A percentile compares a stretch with the other conserved stretches of the same genome.
Conservation (phyloP, 2,797 vertebrate genomes). For the Acanthornis magna region DNA sequence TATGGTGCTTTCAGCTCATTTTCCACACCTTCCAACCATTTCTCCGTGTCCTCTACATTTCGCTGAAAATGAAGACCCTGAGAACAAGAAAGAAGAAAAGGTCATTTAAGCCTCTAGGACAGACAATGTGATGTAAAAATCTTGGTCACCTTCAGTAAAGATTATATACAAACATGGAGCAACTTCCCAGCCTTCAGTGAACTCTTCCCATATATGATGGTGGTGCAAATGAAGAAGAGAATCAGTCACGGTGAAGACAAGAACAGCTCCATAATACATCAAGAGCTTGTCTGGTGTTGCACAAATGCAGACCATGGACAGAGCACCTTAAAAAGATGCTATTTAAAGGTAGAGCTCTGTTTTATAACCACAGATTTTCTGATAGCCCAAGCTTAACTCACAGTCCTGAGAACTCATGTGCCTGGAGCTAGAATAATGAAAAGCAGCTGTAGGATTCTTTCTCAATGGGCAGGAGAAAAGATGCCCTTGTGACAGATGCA, state of each 20-base stretch:
- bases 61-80: conserved; percentile 83
- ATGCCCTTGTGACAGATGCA: background rate
- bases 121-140: background rate
- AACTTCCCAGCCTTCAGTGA: background rate
- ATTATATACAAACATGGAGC: background rate
- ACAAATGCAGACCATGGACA: background rate
- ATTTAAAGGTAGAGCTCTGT: background rate
- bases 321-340: background rate
- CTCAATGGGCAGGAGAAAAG: background rate
- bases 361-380: background rate
- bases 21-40: conserved; percentile 80
- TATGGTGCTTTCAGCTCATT: conserved; percentile 73
- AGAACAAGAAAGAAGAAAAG: background rate
- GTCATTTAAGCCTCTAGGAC: background rate
- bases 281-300: background rate
- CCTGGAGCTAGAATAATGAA: background rate
- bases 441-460: background rate
- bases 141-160: background rate
- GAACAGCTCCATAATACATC: background rate
- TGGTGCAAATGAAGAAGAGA: background rate
- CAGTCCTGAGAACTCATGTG: background rate
- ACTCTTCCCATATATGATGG: background rate
- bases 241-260: background rate
- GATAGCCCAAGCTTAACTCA: background rate
- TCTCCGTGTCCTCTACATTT: conserved; percentile 81